Evolutionary conservation across 2,113 vertebrate genomes (phyloP).

Genomic region (Halcyon senegalensis): DNA sequence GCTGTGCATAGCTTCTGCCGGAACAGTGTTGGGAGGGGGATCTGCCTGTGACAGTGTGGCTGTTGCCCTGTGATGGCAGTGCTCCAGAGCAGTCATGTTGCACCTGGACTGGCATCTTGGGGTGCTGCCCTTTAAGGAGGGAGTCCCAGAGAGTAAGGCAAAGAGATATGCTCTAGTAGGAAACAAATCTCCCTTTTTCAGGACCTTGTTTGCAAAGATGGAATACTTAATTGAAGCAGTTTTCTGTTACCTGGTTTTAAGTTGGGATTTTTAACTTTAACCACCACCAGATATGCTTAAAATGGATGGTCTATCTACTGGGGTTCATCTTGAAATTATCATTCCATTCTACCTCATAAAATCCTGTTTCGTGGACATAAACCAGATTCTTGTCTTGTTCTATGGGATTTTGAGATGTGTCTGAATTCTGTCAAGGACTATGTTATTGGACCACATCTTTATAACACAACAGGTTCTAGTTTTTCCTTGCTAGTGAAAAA

Average conservation of each 20-base stretch:
- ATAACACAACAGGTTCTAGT: background rate
- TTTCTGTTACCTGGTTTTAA: background rate
- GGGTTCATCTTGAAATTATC: background rate
- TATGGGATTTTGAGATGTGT: background rate
- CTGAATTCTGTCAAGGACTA: background rate
- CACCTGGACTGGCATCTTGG: background rate
- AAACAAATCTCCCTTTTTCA: background rate
- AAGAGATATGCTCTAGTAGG: background rate
- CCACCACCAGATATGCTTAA: background rate
- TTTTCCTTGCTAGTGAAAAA: background rate
- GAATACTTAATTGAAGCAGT: background rate
- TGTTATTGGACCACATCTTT: background rate
- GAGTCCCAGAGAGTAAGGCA: background rate
- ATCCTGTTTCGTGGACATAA: background rate
- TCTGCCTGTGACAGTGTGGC: background rate
- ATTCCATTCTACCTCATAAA: background rate
- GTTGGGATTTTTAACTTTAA: background rate
- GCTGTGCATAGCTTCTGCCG: fast-evolving
- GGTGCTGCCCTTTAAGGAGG: background rate
- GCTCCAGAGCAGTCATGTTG: background rate
- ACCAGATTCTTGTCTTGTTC: background rate
- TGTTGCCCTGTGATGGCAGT: background rate
- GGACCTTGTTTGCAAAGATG: background rate
- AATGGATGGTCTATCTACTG: background rate
- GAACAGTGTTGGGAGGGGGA: fast-evolving